phyloP scores from a whole-genome alignment of 2,797 vertebrate genomes.

The Salarias fasciatus region DNA sequence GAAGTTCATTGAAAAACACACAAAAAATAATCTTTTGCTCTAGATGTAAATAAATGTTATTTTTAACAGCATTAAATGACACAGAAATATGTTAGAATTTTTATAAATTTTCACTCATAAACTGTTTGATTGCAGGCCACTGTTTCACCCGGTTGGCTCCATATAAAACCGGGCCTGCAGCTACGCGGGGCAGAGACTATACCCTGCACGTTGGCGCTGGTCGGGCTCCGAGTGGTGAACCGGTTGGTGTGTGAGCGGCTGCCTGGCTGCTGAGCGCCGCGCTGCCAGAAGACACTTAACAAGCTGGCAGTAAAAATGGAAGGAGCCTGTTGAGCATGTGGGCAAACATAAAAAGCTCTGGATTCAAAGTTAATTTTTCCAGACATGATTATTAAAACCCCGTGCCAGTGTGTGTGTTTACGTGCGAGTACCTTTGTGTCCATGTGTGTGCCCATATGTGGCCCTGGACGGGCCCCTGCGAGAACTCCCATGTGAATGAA shows the following conservation, averaged over 20 bases:
- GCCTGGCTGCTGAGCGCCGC: constrained; percentile 22
- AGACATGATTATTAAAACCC: constrained; percentile 87
- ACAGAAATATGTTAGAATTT: no score
- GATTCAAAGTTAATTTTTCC: constrained; percentile 86
- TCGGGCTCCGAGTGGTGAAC: constrained; percentile 30
- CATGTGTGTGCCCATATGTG: constrained; percentile 49
- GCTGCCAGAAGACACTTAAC: constrained; percentile 87
- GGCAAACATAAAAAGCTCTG: constrained; percentile 86
- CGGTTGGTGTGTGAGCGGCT: constrained; percentile 25
- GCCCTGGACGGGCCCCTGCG: constrained; percentile 34
- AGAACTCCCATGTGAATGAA: constrained; percentile 37
- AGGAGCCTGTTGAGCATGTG: constrained; percentile 87
- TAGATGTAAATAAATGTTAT: no score
- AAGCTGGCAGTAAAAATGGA: constrained; percentile 87
- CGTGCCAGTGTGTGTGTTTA: constrained; percentile 68
- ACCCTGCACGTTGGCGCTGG: constrained; percentile 10
- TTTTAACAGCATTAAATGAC: no score
- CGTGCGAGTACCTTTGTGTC: constrained; percentile 35
- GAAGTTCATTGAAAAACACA: no score
- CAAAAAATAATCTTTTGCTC: no score
- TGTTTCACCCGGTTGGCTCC: no score
- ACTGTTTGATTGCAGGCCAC: no score
- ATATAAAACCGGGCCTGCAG: no score
- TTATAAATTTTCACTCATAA: no score
- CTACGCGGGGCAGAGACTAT: background rate